Base-by-base conservation (phyloP, 1,140 invertebrate species). In the Pissodes strobi region DNA sequence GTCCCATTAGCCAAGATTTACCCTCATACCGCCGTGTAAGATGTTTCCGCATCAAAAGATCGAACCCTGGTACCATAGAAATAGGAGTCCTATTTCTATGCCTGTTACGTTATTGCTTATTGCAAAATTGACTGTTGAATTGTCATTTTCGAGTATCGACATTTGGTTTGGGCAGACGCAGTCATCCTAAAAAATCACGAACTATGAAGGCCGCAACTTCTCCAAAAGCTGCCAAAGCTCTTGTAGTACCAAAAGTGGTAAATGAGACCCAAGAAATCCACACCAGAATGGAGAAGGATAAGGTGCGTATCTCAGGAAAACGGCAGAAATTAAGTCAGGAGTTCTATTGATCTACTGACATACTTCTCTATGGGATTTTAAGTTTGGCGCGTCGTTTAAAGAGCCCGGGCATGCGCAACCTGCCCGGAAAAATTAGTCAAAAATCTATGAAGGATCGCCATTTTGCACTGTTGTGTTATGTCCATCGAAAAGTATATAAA, bases 391-490 rank as follows among this genome's bases (percentile, higher is more conserved):
- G 15, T 10, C 15, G 25, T 15, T 46, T 46, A 49, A 59, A 65
- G 51, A 25, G 53, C 43, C 25, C 23, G 46, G 19, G 38, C 56
- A 51, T 65, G 63, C 63, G 63, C 55, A 9, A 46, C 39, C 12
- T 38, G 27, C 22, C 17, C 15, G 19, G 10, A 19, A 41, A 51
- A 58, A 52, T 58, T 65, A 58, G 55, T 58, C 55, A 58, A 59
- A 64, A 65, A 64, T 65, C 63, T 45, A 65, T 61, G 39, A 49
- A 23, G 15, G 45, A 34, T 43, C 65, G 65, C 68, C 65, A 69
- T 69, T 67, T 69, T 69, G 60, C 56, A 59, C 46, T 62, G 57
- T 69, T 69, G 60, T 69, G 62, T 66, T 69, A 51, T 64, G 37
- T 27, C 38, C 19, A 61, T 25, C 37, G 38, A 55, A 63, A 69